phyloP scores from a whole-genome alignment of 2,888 invertebrate genomes.

The Chrysolina haemoptera region DNA sequence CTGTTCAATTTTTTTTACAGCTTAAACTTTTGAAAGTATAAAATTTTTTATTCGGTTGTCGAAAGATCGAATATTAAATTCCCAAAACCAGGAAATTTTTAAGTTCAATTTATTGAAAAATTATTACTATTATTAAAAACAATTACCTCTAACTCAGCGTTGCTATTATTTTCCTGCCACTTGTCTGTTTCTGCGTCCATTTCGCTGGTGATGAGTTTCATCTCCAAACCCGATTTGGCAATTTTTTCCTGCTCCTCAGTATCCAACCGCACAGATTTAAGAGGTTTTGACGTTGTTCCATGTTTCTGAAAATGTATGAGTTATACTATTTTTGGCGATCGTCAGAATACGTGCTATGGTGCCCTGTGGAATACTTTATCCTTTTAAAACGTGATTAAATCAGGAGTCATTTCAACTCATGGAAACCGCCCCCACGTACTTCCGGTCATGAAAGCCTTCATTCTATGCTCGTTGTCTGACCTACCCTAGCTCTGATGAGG shows the following conservation, averaged over 20 bases:
- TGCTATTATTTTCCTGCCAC: conserved; percentile 80
- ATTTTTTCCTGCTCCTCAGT: conserved; percentile 98
- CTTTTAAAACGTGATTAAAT: too few species aligned
- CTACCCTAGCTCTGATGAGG: too few species aligned
- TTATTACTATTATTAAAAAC: conserved; percentile 10
- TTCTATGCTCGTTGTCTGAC: too few species aligned
- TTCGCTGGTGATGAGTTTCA: conserved; percentile 96
- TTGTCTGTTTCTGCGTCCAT: conserved; percentile 97
- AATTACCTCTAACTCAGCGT: conserved; percentile 76
- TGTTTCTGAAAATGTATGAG: conserved; percentile 89
- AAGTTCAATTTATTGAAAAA: background rate
- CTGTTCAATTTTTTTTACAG: too few species aligned
- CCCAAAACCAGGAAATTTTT: too few species aligned
- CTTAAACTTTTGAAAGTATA: too few species aligned
- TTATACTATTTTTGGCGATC: background rate
- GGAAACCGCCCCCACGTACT: too few species aligned
- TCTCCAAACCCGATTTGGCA: conserved; percentile 95
- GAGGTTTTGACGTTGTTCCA: conserved; percentile 93
- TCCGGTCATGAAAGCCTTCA: too few species aligned
- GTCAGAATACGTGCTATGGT: background rate
- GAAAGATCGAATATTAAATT: too few species aligned
- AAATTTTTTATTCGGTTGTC: too few species aligned
- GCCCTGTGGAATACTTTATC: too few species aligned
- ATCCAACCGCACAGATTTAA: conserved; percentile 91
- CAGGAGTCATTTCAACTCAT: too few species aligned